phyloP scores from a whole-genome alignment of 2,888 invertebrate species.

The Augiades crinisus region DNA sequence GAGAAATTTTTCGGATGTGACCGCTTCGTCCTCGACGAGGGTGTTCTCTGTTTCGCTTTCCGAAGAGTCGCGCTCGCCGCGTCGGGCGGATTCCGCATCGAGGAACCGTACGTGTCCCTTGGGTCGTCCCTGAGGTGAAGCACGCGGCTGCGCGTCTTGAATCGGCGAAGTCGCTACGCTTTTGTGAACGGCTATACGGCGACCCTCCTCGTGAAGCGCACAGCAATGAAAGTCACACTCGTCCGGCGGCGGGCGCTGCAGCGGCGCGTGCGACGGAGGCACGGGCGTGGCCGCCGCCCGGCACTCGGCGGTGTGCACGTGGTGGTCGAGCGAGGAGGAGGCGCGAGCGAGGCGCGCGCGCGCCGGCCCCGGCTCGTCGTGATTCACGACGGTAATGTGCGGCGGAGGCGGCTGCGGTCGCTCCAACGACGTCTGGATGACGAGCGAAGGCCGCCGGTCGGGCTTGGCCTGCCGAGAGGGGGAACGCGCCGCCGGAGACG shows the following conservation, averaged over 20 bases:
- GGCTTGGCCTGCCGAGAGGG: conserved; percentile 74
- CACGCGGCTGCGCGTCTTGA: conserved; percentile 87
- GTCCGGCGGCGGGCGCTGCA: conserved; percentile 82
- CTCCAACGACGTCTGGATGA: conserved; percentile 89
- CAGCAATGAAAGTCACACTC: conserved; percentile 98
- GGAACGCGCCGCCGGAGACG: conserved; percentile 82
- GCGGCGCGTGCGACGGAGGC: conserved; percentile 81
- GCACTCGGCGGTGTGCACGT: conserved; percentile 87
- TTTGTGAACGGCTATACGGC: conserved; percentile 95
- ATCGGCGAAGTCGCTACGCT: conserved; percentile 96
- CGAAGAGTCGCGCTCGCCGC: conserved; percentile 91
- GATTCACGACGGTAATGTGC: conserved; percentile 96
- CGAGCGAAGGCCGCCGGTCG: conserved; percentile 85
- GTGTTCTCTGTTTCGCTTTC: conserved; percentile 97
- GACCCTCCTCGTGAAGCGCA: conserved; percentile 95
- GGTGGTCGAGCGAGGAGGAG: conserved; percentile 84
- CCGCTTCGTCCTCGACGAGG: conserved; percentile 94
- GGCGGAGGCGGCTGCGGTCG: conserved; percentile 86
- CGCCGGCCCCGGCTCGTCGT: conserved; percentile 92
- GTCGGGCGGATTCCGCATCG: conserved; percentile 85
- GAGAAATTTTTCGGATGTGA: conserved; percentile 95
- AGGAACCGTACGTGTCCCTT: conserved; percentile 93
- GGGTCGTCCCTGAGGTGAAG: conserved; percentile 85
- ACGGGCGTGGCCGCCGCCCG: conserved; percentile 88
- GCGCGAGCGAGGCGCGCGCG: conserved; percentile 87